phyloP scores from a whole-genome alignment of 2,888 invertebrate species.

The Athrips mouffetella region DNA sequence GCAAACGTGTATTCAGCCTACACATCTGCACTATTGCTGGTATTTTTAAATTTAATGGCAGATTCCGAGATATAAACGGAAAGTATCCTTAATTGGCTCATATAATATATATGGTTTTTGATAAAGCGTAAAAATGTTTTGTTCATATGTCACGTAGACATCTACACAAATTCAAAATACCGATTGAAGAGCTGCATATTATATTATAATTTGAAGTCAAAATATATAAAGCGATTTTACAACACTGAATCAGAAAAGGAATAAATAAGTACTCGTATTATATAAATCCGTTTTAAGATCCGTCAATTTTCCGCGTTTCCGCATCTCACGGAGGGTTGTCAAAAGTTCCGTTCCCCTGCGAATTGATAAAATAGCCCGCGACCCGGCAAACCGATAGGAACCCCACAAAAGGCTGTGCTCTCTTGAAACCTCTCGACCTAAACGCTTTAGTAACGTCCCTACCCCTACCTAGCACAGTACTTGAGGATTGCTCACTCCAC shows the following conservation, averaged over 20 bases:
- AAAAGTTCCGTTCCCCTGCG: slow-evolving; percentile 60
- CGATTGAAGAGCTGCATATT: too few relatives aligned
- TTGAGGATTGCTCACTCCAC: slow-evolving; percentile 76
- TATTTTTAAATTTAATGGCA: slow-evolving; percentile 30
- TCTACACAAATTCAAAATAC: neutral
- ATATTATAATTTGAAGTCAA: too few relatives aligned
- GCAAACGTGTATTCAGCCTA: neutral
- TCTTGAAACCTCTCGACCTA: slow-evolving; percentile 69
- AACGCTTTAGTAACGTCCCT: slow-evolving; percentile 77
- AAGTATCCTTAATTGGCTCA: slow-evolving; percentile 6
- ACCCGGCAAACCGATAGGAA: slow-evolving; percentile 70
- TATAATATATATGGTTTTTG: neutral
- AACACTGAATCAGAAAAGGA: neutral
- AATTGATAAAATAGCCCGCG: slow-evolving; percentile 73
- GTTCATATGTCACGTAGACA: neutral
- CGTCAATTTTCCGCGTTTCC: slow-evolving; percentile 44
- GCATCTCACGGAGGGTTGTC: slow-evolving; percentile 48
- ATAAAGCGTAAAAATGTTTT: neutral
- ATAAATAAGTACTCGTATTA: slow-evolving; percentile 16
- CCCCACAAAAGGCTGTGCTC: slow-evolving; percentile 69
- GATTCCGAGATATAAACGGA: slow-evolving; percentile 15
- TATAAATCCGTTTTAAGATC: slow-evolving; percentile 15
- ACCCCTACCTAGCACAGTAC: slow-evolving; percentile 42
- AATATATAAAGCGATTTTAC: too few relatives aligned
- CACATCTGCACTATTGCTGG: slow-evolving; percentile 26